Base-by-base conservation (phyloP, 2,888 invertebrate species). In the Physocephala rufipes region DNA sequence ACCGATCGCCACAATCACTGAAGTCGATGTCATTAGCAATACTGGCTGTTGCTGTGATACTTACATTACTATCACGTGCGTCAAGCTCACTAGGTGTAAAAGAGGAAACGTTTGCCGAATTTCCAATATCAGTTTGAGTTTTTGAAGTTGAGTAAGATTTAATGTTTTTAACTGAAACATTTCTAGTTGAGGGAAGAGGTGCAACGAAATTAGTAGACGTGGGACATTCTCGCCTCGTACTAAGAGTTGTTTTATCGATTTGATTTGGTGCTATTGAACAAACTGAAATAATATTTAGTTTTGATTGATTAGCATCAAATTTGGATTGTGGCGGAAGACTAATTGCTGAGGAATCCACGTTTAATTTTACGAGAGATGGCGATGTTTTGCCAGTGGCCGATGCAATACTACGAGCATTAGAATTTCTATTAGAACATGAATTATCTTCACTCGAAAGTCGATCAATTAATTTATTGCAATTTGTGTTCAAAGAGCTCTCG, bases 221-320 rank as follows among this genome's bases (percentile, higher is more conserved):
- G 16, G 21, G 2, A 24, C 19, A 12, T 12, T 13, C 58, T 13
- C 58, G 26, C 1, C 26, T n/a, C n/a, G n/a, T 36, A 36, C 36
- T 36, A 36, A 9, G 7, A 26, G 26, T 58, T 15, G 1, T 21
- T 28, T 58, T 65, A n/a, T 65, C 30, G 19, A 28, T 30, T 30
- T 26, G 30, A n/a, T 49, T 65, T 51, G n/a, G n/a, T 28, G 19
- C 51, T 28, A 51, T 65, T 30, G 65, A 65, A 65, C 51, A 19
- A 3, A 51, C 65, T 28, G 65, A 51, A 51, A 24, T 24, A 16
- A 43, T 58, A 67, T 58, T 58, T 15, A 58, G 45, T 16, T 53
- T 43, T 21, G 53, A 9, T 51, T 55, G 43, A 43, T 24, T 36
- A 2, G 36, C 63, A 24, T 63, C 47, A n/a, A n/a, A 21, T 55